Conservation (phyloP, 92 coral and sea anemone genomes). For the Palythoa heliodiscus region DNA sequence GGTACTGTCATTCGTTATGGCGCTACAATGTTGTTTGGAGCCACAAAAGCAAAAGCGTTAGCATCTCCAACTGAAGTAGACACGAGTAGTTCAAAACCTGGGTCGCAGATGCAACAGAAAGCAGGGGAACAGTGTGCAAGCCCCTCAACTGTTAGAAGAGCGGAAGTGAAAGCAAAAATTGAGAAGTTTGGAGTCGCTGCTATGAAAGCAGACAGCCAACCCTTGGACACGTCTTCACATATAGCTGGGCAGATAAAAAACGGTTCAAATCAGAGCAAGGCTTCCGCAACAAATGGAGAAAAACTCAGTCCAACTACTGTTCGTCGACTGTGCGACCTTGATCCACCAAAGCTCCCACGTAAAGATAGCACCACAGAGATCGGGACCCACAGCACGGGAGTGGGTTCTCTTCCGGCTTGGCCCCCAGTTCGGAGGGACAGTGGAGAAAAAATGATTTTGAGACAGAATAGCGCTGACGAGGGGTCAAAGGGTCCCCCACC, state of each 20-base stretch:
- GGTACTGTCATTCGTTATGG: constrained; percentile 75
- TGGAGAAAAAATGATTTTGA: constrained; percentile 52
- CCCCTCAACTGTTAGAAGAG: constrained; percentile 39
- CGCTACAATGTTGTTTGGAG: constrained; percentile 66
- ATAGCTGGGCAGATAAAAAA: constrained; percentile 63
- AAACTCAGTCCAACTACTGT: no score
- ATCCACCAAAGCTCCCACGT: constrained; percentile 65
- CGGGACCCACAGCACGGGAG: constrained; percentile 25
- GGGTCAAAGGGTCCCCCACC: constrained; percentile 61
- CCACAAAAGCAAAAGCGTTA: constrained; percentile 21
- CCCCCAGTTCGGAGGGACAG: constrained; percentile 73
- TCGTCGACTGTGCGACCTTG: constrained; percentile 43
- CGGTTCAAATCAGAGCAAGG: constrained; percentile 68
- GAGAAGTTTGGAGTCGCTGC: constrained; percentile 62
- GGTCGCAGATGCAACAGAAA: constrained; percentile 4
- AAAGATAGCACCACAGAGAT: constrained; percentile 46
- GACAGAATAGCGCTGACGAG: constrained; percentile 3
- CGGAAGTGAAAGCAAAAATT: constrained; percentile 50
- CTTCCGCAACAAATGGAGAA: constrained; percentile 51
- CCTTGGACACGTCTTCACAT: constrained; percentile 53
- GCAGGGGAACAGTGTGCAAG: neutral
- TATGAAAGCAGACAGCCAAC: constrained; percentile 52
- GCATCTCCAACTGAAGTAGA: neutral
- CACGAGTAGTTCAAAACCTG: neutral
- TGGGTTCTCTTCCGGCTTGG: constrained; percentile 51